Base-by-base conservation (phyloP, 1,140 invertebrate species). In the Lepidurus couesii region DNA sequence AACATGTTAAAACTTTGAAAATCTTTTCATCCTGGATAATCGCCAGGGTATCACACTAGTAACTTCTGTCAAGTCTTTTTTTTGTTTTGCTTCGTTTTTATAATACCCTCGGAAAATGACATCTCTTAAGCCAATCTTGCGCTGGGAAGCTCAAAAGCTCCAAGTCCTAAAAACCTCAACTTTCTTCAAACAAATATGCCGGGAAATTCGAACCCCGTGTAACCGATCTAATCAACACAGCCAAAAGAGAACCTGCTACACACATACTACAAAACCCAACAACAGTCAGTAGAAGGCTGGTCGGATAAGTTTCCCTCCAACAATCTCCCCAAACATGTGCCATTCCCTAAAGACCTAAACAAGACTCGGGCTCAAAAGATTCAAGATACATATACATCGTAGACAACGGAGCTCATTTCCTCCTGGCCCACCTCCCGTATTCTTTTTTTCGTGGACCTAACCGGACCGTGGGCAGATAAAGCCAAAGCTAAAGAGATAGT, bases 151-250 rank as follows among this genome's bases (percentile, higher is more conserved):
- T 34, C 34, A 34, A 34, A 34, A 34, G 34, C 34, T 34, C 34
- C 34, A 34, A 34, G 34, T 34, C 34, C 34, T 34, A 34, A 34
- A 34, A 34, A 34, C 34, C 34, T 0, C 2, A 34, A 34, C 34
- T 34, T 34, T 34, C 34, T 34, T 34, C 34, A 34, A 34, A 34
- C 2, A 34, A 34, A 34, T 34, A 34, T 34, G 34, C 34, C 34
- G 53, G 13, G 53, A 65, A 65, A 65, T 16, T 13, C 53, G 53
- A 65, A 34, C 53, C 16, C 53, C 21, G 53, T 21, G 53, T 65
- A 65, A 65, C 53, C 53, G 53, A 65, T 65, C 53, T 65, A 65
- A 65, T 65, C 53, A 65, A 65, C 53, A 65, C 16, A 21, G 53
- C 5, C 16, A 65, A 2, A 65, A 65, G 16, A 65, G 53, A 65